Evolutionary conservation across 1,140 invertebrate genomes (phyloP), one percentile per base, ranked within the genome.

Genomic region (Phthorimaea operculella): DNA sequence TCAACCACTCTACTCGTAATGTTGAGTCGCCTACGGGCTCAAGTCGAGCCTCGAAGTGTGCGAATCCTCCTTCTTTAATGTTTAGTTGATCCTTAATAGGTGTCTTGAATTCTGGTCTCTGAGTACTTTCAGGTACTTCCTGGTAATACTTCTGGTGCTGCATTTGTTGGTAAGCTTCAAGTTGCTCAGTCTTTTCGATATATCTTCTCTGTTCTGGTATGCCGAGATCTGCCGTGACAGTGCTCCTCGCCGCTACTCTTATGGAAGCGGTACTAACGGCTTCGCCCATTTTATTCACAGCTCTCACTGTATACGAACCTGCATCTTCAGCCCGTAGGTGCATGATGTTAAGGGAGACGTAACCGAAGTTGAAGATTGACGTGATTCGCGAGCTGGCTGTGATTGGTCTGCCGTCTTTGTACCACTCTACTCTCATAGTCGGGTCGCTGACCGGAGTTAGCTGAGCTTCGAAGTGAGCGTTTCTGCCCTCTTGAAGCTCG

Each of bases 341-440:
- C 90, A 97, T 90, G 82, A 99, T 98, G 86, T 98, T 98, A 64
- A 99, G 91, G 84, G 95, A 95, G 85, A 99, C 96, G 89, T 98
- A 98, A 79, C 97, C 96, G 90, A 99, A 98, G 89, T 98, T 98
- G 89, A 97, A 97, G 86, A 96, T 95, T 72, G 95, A 95, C 70
- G 93, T 96, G 80, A 98, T 98, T 87, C 97, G 90, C 77, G 95
- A 96, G 85, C 96, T 98, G 79, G 94, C 92, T 87, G 94, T 97
- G 65, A 97, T 95, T 45, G 94, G 90, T 81, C 90, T 91, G 67
- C 96, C 97, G 91, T 99, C 96, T 87, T 98, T 97, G 85, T 94
- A 97, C 97, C 97, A 99, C 86, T 99, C 97, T 67, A 99, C 95
- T 87, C 92, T 92, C 97, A 99, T 98, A 16, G 94, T 96, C 14